Evolutionary conservation across 2,797 vertebrate genomes (phyloP), one percentile per base, ranked within the genome.

Genomic region (Bradypus variegatus): DNA sequence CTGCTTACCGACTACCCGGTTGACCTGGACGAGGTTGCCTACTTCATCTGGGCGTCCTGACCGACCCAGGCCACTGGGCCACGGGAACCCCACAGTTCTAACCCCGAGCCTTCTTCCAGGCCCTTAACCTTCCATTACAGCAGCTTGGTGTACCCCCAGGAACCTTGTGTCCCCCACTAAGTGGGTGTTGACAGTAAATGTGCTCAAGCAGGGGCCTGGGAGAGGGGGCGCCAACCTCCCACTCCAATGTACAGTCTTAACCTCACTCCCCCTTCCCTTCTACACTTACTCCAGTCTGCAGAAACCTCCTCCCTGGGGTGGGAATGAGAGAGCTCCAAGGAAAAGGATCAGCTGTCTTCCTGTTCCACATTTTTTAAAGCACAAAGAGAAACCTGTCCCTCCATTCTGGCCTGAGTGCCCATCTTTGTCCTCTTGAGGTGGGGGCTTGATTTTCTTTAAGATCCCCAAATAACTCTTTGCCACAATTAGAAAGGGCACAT

Each of bases 1-100:
- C 98, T 98, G 90, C 98, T 99, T 85, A 99, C 98, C 0, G 98
- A 99, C 96, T 99, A 99, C 67, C 98, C 98, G 0, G 98, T 99
- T 0, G 98, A 98, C 95, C 96, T 99, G 91, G 98, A 99, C 64
- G 99, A 99, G 96, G 98, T 98, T 23, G 98, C 99, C 62, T 99
- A 99, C 96, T 99, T 99, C 96, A 95, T 98, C 93, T 99, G 98
- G 98, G 98, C 97, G 16, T 95, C 96, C 73, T 97, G 94, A 96
- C 14, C 82, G 50, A 69, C 69, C 82, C 86, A 45, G 36, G 38
- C n/a, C 60, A 69, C 29, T 45, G 41, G 41, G 41, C 41, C 41
- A 45, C 41, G 6, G 55, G 33, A 77, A 87, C 53, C 53, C 19
- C 53, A 84, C 31, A 79, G 75, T 53, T 45, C 58, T 55, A 84